A percentile compares a stretch with the other conserved stretches of the same genome.
Conservation (phyloP, 2,113 vertebrate genomes). For the Paradisaea rubra region DNA sequence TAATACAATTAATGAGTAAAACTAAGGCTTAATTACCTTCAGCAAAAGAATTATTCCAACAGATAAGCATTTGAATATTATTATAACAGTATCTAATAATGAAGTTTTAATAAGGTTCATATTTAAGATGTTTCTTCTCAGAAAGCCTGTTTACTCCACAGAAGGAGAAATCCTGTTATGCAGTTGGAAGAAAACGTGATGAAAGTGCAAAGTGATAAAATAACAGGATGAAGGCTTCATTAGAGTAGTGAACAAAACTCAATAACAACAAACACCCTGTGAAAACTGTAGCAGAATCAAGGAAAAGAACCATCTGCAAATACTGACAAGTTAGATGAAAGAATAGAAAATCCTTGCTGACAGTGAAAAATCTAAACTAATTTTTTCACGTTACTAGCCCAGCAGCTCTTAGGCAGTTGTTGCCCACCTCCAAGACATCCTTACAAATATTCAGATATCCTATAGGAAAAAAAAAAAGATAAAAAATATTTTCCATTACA, state of each 20-base stretch:
- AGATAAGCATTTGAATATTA: background rate
- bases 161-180: background rate
- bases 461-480: background rate
- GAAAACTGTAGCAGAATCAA: background rate
- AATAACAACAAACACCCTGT: background rate
- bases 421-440: background rate
- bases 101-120: background rate
- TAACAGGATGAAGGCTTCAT: background rate
- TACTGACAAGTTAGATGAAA: background rate
- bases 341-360: background rate
- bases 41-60: background rate
- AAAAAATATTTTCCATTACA: background rate
- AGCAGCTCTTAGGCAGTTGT: background rate
- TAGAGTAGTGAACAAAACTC: background rate
- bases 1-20: background rate
- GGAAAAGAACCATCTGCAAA: background rate
- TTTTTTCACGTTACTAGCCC: background rate
- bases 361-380: background rate
- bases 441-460: background rate
- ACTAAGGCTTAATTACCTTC: background rate
- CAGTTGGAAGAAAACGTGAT: accelerated
- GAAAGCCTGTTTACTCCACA: background rate
- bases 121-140: background rate
- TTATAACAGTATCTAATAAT: background rate
- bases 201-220: background rate